Evolutionary conservation across 2,113 vertebrate genomes (phyloP).

Genomic region (Craseonycteris thonglongyai): DNA sequence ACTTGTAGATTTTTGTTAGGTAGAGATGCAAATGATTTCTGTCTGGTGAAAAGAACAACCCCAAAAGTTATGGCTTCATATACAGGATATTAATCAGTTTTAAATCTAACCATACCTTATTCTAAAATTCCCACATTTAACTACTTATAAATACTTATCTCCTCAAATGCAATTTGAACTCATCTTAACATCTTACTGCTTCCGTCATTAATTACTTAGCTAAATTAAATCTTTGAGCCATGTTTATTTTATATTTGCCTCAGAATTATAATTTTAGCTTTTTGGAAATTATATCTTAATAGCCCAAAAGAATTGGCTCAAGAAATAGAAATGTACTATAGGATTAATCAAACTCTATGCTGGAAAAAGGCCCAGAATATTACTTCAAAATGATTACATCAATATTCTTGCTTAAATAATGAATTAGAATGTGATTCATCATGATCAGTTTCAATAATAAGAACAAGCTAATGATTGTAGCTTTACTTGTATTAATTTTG

Average conservation of each 20-base stretch:
- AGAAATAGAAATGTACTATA: background rate
- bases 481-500: background rate
- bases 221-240: background rate
- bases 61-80: background rate
- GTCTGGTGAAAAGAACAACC: background rate
- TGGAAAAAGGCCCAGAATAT: background rate
- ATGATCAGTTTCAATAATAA: background rate
- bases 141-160: background rate
- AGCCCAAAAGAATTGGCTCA: background rate
- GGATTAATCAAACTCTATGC: background rate
- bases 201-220: background rate
- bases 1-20: background rate
- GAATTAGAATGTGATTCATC: background rate
- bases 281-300: background rate
- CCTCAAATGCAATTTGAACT: background rate
- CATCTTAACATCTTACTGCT: background rate
- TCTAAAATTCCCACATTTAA: background rate
- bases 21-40: background rate
- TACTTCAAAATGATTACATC: background rate
- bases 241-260: background rate
- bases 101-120: background rate
- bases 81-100: background rate
- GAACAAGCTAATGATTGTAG: background rate
- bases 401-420: slow-evolving; percentile 10
- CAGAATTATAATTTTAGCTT: background rate